Percentiles rank a stretch among this genome's conserved stretches.
These are phyloP conservation scores for Aegithalos caudatus DNA, from an alignment of 2,113 vertebrate species.

Conservation along the genomic window DNA sequence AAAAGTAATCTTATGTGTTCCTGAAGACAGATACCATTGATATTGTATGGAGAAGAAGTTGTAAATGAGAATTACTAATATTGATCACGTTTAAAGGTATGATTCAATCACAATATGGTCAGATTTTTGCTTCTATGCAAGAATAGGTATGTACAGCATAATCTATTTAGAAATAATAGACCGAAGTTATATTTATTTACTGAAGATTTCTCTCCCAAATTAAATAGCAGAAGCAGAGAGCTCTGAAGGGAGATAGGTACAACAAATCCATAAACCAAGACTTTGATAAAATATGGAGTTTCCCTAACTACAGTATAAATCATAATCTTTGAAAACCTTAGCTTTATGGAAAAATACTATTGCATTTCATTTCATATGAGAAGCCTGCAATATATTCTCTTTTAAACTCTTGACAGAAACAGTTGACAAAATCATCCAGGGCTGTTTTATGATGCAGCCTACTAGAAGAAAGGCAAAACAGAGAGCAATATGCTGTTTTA, in stretches of 20 bases:
- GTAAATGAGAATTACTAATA: neutral
- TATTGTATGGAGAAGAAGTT: neutral
- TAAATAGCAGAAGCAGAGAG: neutral
- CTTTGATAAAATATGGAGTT: conserved; percentile 23
- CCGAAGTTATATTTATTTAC: neutral
- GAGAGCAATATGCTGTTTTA: conserved; percentile 70
- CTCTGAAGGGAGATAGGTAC: neutral
- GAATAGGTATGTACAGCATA: neutral
- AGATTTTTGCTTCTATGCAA: neutral
- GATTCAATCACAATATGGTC: neutral
- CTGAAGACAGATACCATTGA: neutral
- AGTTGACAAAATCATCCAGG: conserved; percentile 63
- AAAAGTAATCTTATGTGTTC: neutral
- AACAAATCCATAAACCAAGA: neutral
- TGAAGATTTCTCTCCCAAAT: neutral
- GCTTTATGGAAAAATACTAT: conserved; percentile 2
- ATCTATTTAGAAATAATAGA: neutral
- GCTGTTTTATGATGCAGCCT: conserved; percentile 45
- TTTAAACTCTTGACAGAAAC: conserved; percentile 64
- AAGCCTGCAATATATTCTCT: conserved; percentile 3
- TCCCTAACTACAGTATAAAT: conserved; percentile 43
- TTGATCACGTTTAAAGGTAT: neutral
- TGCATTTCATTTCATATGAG: conserved; percentile 51
- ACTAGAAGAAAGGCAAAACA: conserved; percentile 40
- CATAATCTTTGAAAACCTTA: conserved; percentile 43